phyloP scores from a whole-genome alignment of 2,113 vertebrate genomes.

The Chitala chitala region DNA sequence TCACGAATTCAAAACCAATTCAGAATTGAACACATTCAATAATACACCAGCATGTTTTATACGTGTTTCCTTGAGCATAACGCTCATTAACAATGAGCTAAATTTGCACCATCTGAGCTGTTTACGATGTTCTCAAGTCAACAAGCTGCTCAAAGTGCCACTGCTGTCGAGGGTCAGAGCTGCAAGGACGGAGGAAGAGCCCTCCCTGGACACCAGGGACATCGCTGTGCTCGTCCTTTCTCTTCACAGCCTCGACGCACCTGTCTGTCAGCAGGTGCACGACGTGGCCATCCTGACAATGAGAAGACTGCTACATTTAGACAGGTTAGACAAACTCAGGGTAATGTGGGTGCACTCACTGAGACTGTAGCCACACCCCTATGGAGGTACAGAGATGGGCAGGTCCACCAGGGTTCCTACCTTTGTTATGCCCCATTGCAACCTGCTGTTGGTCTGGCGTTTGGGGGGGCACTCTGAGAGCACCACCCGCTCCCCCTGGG shows the following conservation, averaged over 20 bases:
- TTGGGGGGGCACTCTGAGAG: conserved; percentile 63
- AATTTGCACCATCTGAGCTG: no score
- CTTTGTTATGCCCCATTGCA: conserved; percentile 74
- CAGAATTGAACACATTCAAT: not conserved
- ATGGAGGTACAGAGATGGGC: no score
- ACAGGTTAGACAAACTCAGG: no score
- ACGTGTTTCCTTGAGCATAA: no score
- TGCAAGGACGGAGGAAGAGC: conserved; percentile 62
- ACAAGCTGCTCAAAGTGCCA: conserved; percentile 70
- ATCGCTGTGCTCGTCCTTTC: not conserved
- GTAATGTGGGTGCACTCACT: not conserved
- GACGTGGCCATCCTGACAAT: conserved; percentile 68
- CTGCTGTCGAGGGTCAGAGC: conserved; percentile 62
- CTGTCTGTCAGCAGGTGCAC: conserved; percentile 71
- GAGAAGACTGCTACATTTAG: not conserved
- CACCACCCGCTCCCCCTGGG: conserved; percentile 56
- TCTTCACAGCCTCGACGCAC: conserved; percentile 70
- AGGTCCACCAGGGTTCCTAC: conserved; percentile 41
- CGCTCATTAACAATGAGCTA: no score
- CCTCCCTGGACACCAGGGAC: conserved; percentile 33
- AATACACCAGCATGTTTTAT: no score
- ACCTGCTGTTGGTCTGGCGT: conserved; percentile 38
- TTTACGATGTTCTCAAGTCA: conserved; percentile 41
- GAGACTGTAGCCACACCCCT: no score
- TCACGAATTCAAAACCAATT: not conserved